These are phyloP conservation scores for Python bivittatus DNA, from an alignment of 2,113 vertebrate species.

Conservation along the genomic window DNA sequence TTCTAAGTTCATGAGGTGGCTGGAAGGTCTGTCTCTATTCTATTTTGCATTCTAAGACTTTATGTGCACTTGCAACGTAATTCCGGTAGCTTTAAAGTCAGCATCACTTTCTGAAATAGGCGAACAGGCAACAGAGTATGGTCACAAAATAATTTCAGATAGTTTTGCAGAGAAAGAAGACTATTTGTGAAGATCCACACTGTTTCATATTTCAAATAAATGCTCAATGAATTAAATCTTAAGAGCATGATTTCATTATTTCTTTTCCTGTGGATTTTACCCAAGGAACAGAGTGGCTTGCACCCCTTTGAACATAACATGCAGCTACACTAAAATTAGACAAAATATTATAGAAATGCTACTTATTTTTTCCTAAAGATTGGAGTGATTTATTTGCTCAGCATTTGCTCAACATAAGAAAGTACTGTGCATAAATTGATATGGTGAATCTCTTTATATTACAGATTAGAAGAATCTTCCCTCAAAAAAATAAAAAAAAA, in stretches of 20 bases:
- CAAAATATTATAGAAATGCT: neutral
- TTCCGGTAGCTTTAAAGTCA: neutral
- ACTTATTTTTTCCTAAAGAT: neutral
- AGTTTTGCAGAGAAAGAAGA: neutral
- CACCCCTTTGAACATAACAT: neutral
- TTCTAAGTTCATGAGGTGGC: neutral
- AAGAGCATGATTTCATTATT: neutral
- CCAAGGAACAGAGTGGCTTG: neutral
- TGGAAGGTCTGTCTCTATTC: neutral
- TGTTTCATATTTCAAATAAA: neutral
- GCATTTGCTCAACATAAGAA: neutral
- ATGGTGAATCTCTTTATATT: neutral
- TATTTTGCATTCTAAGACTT: neutral
- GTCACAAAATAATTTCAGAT: neutral
- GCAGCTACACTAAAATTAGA: neutral
- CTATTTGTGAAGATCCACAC: neutral
- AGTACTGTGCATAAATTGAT: no score
- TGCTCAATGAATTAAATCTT: neutral
- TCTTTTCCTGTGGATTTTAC: neutral
- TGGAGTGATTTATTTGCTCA: neutral
- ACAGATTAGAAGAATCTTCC: neutral
- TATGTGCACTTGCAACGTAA: neutral
- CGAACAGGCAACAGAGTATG: neutral
- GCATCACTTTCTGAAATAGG: neutral
- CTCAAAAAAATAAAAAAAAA: neutral